Evolutionary conservation across 2,113 vertebrate species (phyloP).

Genomic region (Chroicocephalus ridibundus): DNA sequence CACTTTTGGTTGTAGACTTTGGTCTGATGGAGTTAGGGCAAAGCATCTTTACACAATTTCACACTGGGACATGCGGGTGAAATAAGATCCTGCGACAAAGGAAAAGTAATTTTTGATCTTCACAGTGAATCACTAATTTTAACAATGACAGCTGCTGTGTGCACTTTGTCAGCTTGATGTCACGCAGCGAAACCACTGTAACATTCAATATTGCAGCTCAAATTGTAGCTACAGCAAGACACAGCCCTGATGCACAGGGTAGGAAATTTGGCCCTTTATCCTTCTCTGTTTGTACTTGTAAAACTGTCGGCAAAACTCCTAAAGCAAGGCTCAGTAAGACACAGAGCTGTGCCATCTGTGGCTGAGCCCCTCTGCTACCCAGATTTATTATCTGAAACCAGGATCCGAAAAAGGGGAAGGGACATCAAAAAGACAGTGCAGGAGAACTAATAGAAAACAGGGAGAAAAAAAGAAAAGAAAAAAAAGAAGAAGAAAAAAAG

Average conservation of each 20-base stretch:
- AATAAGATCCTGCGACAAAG: neutral
- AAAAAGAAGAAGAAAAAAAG: neutral
- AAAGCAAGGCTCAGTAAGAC: neutral
- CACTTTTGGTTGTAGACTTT: neutral
- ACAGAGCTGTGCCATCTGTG: neutral
- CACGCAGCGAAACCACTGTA: constrained; percentile 9
- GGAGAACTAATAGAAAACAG: neutral
- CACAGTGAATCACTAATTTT: neutral
- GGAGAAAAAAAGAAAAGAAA: neutral
- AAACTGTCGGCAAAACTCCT: neutral
- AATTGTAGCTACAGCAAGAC: neutral
- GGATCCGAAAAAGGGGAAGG: neutral
- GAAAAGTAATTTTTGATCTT: constrained; percentile 6
- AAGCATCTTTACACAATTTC: neutral
- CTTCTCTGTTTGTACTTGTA: neutral
- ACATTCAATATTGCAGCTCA: neutral
- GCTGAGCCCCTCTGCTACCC: neutral
- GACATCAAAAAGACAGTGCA: neutral
- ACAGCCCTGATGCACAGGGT: neutral
- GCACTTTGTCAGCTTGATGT: neutral
- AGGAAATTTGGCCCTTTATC: neutral
- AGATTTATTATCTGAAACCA: neutral
- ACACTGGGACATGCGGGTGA: neutral
- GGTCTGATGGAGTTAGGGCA: neutral
- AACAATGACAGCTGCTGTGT: neutral